phyloP scores from a whole-genome alignment of 2,888 invertebrate genomes.

The Ceriagrion tenellum region DNA sequence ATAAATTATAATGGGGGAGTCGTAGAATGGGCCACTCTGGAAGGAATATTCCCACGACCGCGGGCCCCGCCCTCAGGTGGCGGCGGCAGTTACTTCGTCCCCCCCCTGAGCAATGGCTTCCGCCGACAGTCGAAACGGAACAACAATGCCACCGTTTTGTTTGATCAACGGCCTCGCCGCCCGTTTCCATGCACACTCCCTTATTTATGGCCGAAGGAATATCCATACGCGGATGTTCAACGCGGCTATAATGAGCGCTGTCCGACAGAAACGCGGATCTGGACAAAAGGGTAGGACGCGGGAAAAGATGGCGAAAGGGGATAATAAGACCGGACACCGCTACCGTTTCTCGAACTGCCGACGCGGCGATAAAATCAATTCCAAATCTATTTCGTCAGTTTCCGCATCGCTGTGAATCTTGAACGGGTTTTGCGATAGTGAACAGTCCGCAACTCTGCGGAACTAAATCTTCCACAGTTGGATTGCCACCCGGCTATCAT shows the following conservation, averaged over 20 bases:
- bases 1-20: background rate
- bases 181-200: background rate
- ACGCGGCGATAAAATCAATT: background rate
- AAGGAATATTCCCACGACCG: background rate
- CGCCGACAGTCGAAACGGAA: background rate
- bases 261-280: background rate
- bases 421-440: background rate
- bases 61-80: background rate
- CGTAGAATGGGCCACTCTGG: background rate
- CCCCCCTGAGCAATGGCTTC: background rate
- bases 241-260: background rate
- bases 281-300: too few relatives aligned
- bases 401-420: background rate
- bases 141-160: background rate
- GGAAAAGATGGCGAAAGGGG: background rate
- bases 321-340: background rate
- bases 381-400: background rate
- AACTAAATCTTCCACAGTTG: constrained; percentile 10
- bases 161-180: background rate
- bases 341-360: background rate
- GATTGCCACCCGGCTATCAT: background rate
- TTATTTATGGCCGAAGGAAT: background rate
- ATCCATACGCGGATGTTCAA: background rate
- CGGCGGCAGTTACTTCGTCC: background rate
- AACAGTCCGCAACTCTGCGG: background rate